Conservation (phyloP, 1,140 invertebrate species). For the Trachelipus rathkii region DNA sequence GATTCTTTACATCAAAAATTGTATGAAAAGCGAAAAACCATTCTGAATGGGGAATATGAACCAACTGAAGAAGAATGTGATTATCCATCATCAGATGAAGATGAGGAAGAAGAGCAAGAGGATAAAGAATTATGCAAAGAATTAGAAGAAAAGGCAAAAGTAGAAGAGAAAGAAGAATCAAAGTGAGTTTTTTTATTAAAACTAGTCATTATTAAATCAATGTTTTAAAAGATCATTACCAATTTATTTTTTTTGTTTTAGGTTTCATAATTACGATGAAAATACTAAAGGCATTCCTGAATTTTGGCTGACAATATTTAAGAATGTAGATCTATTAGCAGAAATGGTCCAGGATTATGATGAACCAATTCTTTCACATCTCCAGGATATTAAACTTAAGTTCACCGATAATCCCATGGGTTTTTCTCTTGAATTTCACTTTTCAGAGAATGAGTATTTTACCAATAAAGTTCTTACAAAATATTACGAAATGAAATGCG, state of each 20-base stretch:
- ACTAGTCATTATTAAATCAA: background rate
- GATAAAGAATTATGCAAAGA: slow-evolving; percentile 56
- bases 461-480: slow-evolving; percentile 91
- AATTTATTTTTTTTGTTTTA: slow-evolving; percentile 23
- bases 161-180: slow-evolving; percentile 45
- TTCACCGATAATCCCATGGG: slow-evolving; percentile 66
- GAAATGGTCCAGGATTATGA: slow-evolving; percentile 85
- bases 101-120: slow-evolving; percentile 57
- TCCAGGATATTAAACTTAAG: slow-evolving; percentile 83
- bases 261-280: slow-evolving; percentile 46
- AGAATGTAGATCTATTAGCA: slow-evolving; percentile 82
- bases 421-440: slow-evolving; percentile 90
- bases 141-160: slow-evolving; percentile 46
- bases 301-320: slow-evolving; percentile 96
- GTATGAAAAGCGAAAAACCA: slow-evolving; percentile 59
- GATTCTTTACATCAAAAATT: slow-evolving; percentile 39
- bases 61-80: slow-evolving; percentile 82
- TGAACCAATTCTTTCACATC: slow-evolving; percentile 86
- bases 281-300: slow-evolving; percentile 85
- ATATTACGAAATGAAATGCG: slow-evolving; percentile 89
- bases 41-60: slow-evolving; percentile 58
- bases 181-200: background rate
- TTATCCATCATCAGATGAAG: slow-evolving; percentile 73
- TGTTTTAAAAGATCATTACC: background rate
- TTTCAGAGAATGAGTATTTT: slow-evolving; percentile 92